Conservation (phyloP, 2,113 vertebrate genomes). For the Strix aluco region DNA sequence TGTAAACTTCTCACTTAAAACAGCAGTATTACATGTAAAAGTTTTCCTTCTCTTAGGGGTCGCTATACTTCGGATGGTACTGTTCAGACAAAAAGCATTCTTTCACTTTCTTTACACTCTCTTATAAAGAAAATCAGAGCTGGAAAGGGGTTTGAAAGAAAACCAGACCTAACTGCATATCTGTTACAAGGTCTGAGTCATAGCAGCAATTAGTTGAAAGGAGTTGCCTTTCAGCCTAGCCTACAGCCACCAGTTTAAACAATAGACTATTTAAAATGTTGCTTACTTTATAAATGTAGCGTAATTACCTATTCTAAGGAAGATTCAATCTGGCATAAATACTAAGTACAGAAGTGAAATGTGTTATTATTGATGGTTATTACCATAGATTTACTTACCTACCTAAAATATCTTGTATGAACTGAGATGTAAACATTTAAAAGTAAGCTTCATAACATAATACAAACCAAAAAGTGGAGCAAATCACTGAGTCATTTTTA, state of each 20-base stretch:
- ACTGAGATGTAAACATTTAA: not conserved
- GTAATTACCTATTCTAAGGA: constrained; percentile 55
- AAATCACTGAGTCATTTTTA: not conserved
- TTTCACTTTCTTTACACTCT: not conserved
- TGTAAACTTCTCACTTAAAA: not conserved
- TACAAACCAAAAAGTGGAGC: not conserved
- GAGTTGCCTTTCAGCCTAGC: constrained; percentile 37
- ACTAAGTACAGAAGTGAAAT: not conserved
- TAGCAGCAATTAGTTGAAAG: constrained; percentile 44
- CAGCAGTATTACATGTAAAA: not conserved
- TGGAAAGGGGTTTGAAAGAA: constrained; percentile 35
- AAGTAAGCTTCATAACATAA: not conserved
- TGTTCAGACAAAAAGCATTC: not conserved
- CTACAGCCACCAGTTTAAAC: constrained; percentile 62
- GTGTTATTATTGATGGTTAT: not conserved
- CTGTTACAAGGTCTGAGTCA: constrained; percentile 69
- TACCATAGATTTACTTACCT: not conserved
- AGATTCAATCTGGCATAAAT: constrained; percentile 33
- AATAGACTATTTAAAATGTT: constrained; percentile 54
- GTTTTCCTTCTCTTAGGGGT: not conserved
- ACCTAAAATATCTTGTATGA: not conserved
- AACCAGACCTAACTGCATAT: constrained; percentile 59
- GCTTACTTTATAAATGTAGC: constrained; percentile 41
- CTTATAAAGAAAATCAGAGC: not conserved
- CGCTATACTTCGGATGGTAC: not conserved